Conservation (phyloP, 2,888 invertebrate genomes). For the Lithophane ornitopus region DNA sequence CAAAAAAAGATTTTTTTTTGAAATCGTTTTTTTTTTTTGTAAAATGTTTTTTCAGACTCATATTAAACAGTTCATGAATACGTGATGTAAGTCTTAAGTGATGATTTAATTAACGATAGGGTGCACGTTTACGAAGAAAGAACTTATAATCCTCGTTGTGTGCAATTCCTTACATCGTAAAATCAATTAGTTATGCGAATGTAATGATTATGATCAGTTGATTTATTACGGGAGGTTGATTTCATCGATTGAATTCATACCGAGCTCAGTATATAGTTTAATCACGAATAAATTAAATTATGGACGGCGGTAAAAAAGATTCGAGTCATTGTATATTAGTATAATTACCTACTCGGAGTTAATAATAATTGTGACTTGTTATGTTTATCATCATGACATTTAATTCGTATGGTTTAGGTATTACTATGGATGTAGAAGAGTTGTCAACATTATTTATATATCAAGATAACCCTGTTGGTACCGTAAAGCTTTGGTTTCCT, state of each 20-base stretch:
- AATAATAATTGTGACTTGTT: constrained; percentile 31
- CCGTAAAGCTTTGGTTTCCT: no score
- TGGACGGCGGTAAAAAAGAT: constrained; percentile 39
- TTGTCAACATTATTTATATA: neutral
- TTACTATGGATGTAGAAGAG: neutral
- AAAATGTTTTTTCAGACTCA: no score
- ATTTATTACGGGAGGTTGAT: constrained; percentile 58
- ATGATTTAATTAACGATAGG: neutral
- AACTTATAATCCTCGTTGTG: neutral
- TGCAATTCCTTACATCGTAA: constrained; percentile 11
- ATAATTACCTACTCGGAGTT: constrained; percentile 9
- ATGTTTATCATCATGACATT: neutral
- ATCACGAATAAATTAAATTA: constrained; percentile 59
- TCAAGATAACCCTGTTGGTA: no score
- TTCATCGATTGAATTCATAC: constrained; percentile 60
- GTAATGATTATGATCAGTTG: constrained; percentile 50
- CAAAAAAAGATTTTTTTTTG: no score
- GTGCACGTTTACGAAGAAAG: no score
- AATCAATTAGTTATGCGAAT: constrained; percentile 50
- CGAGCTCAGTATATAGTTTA: constrained; percentile 31
- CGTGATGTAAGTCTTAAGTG: no score
- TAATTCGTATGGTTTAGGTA: neutral
- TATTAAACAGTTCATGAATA: no score
- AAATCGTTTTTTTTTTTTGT: no score
- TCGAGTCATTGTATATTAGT: constrained; percentile 31